Evolutionary conservation across 1,140 invertebrate genomes (phyloP), one percentile per base, ranked within the genome.

Genomic region (Artemia franciscana): DNA sequence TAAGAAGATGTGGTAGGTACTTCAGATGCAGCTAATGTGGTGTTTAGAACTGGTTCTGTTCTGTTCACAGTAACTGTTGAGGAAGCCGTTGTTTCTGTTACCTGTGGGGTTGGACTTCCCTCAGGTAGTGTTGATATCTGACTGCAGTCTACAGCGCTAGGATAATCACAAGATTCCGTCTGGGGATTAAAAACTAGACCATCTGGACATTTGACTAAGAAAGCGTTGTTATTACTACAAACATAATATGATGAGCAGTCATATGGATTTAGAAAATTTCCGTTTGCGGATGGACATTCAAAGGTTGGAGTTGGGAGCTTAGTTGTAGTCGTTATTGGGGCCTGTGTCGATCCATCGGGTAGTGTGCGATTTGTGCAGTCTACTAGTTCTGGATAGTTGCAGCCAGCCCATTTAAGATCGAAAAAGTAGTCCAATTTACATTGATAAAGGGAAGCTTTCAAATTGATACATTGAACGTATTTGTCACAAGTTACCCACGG

Each of bases 391-490:
- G 62, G 62, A 18, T 30, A 65, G 57, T 67, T 67, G 58, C 66
- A 67, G 25, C 66, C 66, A 23, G 62, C 27, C 58, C 64, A 67
- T 12, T 5, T 57, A 1, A 64, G 26, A 59, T 67, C 66, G 58
- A 64, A 67, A 9, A 64, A 60, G 3, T 62, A 60, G 24, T 63
- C 63, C 60, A 60, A 58, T 23, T 28, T 27, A 18, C 66, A 67
- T 15, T 61, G 61, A 58, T 59, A 60, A 25, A 67, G 26, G 15
- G 27, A 56, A 24, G 65, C 65, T 1, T 18, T 51, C 1, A 26
- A 27, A 7, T 21, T 5, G 12, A 24, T 26, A 24, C 65, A 66
- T 5, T 59, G 23, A 26, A 58, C 60, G 56, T 62, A 66, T 24
- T 64, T 59, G 4, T 62, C 59, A 18, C 65, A 66, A 1, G 5